Evolutionary conservation across 1,140 invertebrate genomes (phyloP), one percentile per base, ranked within the genome.

Genomic region (Drosophila bocqueti): DNA sequence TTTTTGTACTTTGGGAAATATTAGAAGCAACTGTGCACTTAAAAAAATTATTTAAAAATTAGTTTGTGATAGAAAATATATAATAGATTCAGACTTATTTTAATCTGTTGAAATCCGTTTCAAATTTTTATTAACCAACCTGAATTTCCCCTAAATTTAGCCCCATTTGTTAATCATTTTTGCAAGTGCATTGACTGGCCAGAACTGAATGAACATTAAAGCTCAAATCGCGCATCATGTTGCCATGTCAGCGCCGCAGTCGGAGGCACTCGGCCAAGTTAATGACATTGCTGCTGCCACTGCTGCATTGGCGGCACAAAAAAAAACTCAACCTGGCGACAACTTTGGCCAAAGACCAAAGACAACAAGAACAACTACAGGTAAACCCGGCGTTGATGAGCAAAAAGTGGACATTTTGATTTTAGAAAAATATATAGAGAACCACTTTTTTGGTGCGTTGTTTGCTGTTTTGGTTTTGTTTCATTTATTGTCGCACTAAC

Each of bases 361-460:
- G 57, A 34, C 57, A 77, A 43, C 76, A 77, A 67, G 34, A 65
- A 64, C 66, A 74, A 74, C 52, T 10, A 38, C 62, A 45, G 54
- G 50, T 45, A 38, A 26, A 6, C 8, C 26, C 65, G 59, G 83
- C 84, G 85, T 90, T 90, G 85, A 90, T 90, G 85, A 90, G 83
- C 85, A 87, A 90, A 89, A 90, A 90, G 61, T 90, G 82, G 85
- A 80, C 85, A 85, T 90, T 90, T 90, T 90, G 85, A 90, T 85
- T 90, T 90, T 90, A 90, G 85, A 85, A 90, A 89, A 90, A 81
- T 90, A 85, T 90, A 90, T 90, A 90, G 85, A 90, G 81, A 90
- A 90, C 85, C 86, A 90, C 85, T 90, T 90, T 90, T 87, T 89
- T 67, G 55, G 55, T 43, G 60, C 54, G 54, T 42, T 46, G 57